phyloP scores from a whole-genome alignment of 2,797 vertebrate species.

The Aotus griseimembra region DNA sequence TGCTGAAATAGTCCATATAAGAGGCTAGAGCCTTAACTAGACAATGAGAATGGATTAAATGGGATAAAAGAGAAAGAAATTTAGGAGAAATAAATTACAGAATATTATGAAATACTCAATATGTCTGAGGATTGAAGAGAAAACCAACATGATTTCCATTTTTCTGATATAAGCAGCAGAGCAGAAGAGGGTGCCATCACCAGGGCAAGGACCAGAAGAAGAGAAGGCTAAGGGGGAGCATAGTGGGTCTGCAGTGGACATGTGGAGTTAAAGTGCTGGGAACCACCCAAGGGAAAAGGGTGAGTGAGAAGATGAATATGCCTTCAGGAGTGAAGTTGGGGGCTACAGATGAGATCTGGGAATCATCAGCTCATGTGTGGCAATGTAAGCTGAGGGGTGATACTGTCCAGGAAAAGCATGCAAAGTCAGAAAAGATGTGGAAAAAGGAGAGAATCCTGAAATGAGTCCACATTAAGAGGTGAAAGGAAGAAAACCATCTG shows the following conservation, averaged over 20 bases:
- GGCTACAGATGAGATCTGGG: not conserved
- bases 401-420: not conserved
- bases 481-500: not conserved
- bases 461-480: not conserved
- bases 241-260: fast-evolving
- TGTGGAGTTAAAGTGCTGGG: not conserved
- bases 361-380: not conserved
- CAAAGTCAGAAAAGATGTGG: not conserved
- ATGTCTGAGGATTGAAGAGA: not conserved
- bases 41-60: not conserved
- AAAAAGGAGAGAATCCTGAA: not conserved
- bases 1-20: not conserved
- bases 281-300: not conserved
- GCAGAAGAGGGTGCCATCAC: not conserved
- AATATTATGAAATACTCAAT: not conserved
- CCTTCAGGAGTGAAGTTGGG: not conserved
- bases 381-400: not conserved
- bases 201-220: not conserved
- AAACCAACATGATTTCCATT: not conserved
- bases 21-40: not conserved
- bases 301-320: not conserved
- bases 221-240: not conserved
- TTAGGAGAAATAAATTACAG: not conserved
- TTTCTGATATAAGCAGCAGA: not conserved
- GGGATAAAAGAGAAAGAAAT: not conserved